Base-by-base conservation (phyloP, 2,797 vertebrate genomes). In the Leptodactylus fallax region DNA sequence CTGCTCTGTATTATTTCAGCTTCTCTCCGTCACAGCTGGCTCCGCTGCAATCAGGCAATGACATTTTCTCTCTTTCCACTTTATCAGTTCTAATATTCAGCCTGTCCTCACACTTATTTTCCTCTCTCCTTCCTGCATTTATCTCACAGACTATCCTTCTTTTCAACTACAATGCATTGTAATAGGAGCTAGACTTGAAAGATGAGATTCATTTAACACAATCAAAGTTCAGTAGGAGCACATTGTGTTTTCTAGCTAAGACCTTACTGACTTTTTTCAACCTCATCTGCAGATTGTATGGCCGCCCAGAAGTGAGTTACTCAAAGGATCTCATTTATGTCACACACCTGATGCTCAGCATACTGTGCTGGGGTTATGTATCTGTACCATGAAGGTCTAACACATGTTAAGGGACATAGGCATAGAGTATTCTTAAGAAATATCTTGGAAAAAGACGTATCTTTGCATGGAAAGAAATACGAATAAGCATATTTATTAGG, bases 181-280 rank as follows among this genome's bases (percentile, higher is more conserved):
- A 79, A 13, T 67, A 11, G 61, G 61, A 87, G 36, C 60, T 2
- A 2, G 21, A 80, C 51, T 81, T 85, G 82, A 85, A 56, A 83
- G 78, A 85, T 85, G 82, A 88, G 69, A 87, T 83, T 85, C 76
- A 79, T 84, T 78, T 84, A 79, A 84, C 67, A 69, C 76, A 88
- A 88, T 88, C 82, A 85, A 80, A 78, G 36, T 63, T 84, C 76
- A 72, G 76, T 53, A 84, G 87, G 53, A 71, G 49, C 47, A 27
- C 65, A 84, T 83, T 79, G 87, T 74, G 45, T 87, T 74, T n/a
- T 87, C 81, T 63, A 74, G 53, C 82, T 12, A 71, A 76, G 56
- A 85, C 55, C 71, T 47, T 72, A 61, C 27, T 67, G 80, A 83
- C 81, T 83, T 74, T 83, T 65, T 67, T 56, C 27, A 36, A 6